Conservation (phyloP, 2,113 vertebrate species). For the Pangasianodon hypophthalmus region DNA sequence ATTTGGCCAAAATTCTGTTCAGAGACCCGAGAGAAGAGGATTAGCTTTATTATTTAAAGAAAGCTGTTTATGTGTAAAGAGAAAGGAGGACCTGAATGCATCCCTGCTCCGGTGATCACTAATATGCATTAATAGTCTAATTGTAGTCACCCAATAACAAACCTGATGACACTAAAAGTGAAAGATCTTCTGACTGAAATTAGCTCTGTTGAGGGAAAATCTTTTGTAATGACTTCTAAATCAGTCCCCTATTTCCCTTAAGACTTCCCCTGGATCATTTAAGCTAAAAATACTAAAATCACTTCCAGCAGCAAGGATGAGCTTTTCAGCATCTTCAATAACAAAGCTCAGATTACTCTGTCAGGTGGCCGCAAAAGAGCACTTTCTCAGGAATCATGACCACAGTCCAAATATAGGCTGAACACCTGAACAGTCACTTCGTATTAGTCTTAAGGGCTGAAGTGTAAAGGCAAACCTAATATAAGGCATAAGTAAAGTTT, state of each 20-base stretch:
- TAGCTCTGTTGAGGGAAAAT: constrained; percentile 39
- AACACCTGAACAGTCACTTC: background rate
- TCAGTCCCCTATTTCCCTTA: constrained; percentile 65
- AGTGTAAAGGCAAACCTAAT: background rate
- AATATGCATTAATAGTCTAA: background rate
- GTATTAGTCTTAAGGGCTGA: background rate
- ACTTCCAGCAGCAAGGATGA: constrained; percentile 34
- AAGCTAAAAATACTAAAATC: constrained; percentile 67
- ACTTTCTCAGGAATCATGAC: background rate
- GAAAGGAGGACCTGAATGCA: background rate
- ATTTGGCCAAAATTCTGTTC: background rate
- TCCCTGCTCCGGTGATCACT: background rate
- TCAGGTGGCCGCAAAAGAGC: background rate
- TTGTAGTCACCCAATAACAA: constrained; percentile 30
- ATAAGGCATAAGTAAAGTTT: background rate
- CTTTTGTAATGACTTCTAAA: constrained; percentile 65
- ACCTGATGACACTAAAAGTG: background rate
- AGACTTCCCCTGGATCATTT: constrained; percentile 63
- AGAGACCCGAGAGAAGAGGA: constrained; percentile 18
- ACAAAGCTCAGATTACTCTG: constrained; percentile 43
- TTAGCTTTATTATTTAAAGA: constrained; percentile 5
- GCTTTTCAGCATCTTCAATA: constrained; percentile 26
- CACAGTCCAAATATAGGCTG: constrained; percentile 2
- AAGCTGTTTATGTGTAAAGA: background rate
- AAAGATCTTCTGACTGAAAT: constrained; percentile 37